Base-by-base conservation (phyloP, 2,113 vertebrate genomes). In the Dasypus novemcinctus region DNA sequence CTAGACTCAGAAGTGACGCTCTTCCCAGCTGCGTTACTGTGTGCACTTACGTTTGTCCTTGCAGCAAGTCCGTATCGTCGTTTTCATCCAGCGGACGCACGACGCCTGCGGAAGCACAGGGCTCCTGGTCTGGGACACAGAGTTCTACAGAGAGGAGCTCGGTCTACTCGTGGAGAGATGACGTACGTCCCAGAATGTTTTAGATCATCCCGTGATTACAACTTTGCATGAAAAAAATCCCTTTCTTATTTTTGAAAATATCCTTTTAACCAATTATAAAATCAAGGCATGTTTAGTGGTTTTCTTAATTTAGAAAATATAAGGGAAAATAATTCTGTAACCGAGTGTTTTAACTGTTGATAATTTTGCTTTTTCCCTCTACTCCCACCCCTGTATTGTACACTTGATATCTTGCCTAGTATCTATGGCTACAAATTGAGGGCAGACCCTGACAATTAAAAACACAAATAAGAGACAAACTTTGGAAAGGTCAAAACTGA, bases 81-180 rank as follows among this genome's bases (percentile, higher is more conserved):
- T 84, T 97, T 41, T 97, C 98, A 41, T 98, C 98, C 20, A 97
- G 96, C 23, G 95, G 94, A 36, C 87, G 86, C 66, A 66, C 81
- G 63, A 97, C 98, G 12, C 98, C 98, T 12, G 96, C 95, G 0
- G 98, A 97, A 6, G 69, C 97, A 84, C 98, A 93, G 87, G 96
- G 94, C 93, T 98, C 98, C 59, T 98, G 98, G 98, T 98, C 98
- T 68, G 98, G 96, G 69, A 98, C 98, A 36, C 98, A 96, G 64
- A 99, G 98, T 94, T 98, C 96, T 27, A 99, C 99, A 0, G 99
- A 99, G 91, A 98, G 98, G 98, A 99, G 99, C 94, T 99, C 99
- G 0, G 27, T 98, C 94, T 99, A 97, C 95, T 99, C 99, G 41
- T 99, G 99, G 99, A 98, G 98, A 96, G 98, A 99, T 94, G 99